A percentile compares a stretch with the other conserved stretches of the same genome.
phyloP scores from a whole-genome alignment of 2,888 invertebrate genomes.

The Agrotis clavis region DNA sequence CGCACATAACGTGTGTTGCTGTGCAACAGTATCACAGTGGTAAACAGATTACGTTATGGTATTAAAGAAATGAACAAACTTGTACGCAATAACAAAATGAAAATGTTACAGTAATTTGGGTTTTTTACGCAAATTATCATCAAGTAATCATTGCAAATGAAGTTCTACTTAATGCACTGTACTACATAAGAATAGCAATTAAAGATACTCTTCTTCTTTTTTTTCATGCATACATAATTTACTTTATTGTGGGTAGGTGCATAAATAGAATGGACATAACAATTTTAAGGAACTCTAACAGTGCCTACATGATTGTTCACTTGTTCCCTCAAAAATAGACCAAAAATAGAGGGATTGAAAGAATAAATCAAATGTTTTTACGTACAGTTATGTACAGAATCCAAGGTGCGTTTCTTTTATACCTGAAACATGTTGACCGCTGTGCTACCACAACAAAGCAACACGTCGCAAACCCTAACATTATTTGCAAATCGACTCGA shows the following conservation, averaged over 20 bases:
- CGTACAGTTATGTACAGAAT: conserved; percentile 47
- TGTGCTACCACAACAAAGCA: conserved; percentile 52
- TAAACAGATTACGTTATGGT: conserved; percentile 35
- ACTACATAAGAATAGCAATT: neutral
- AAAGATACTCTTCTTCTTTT: neutral
- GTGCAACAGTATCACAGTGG: conserved; percentile 33
- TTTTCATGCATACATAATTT: no score
- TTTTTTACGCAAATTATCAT: neutral
- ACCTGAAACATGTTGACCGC: conserved; percentile 46
- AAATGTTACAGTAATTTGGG: neutral
- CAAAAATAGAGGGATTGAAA: neutral
- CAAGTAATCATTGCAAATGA: neutral
- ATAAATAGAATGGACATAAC: neutral
- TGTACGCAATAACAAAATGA: conserved; percentile 35
- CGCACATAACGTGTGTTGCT: conserved; percentile 56
- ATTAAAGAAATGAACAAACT: conserved; percentile 43
- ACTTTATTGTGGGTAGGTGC: no score
- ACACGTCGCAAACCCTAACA: conserved; percentile 61
- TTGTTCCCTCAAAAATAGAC: neutral
- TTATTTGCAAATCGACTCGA: conserved; percentile 74
- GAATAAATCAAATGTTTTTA: conserved; percentile 27
- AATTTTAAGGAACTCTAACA: neutral
- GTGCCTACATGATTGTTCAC: neutral
- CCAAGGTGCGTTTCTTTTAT: conserved; percentile 45
- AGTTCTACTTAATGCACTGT: neutral